A percentile compares a stretch with the other conserved stretches of the same genome.
Evolutionary conservation across 2,888 invertebrate genomes (phyloP).

Genomic region (Miltochrista miniata): DNA sequence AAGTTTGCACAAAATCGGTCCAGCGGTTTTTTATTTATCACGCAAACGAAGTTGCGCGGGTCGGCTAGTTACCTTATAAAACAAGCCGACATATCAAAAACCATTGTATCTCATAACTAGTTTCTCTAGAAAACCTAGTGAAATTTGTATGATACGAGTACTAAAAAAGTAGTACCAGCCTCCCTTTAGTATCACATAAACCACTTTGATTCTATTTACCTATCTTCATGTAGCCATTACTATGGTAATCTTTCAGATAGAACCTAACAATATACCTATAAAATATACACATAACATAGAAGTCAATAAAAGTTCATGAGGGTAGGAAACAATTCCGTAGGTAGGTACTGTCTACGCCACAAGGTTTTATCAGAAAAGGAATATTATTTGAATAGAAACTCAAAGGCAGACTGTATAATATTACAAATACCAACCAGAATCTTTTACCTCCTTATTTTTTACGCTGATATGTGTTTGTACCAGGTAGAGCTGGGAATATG

Average conservation of each 20-base stretch:
- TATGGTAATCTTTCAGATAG: slow-evolving; percentile 29
- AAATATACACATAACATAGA: slow-evolving; percentile 7
- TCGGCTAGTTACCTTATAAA: too few species aligned
- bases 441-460: neutral
- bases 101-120: too few species aligned
- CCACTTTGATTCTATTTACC: slow-evolving; percentile 13
- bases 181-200: neutral
- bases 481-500: too few species aligned
- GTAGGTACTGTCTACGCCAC: slow-evolving; percentile 6
- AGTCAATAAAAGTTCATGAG: slow-evolving; percentile 32
- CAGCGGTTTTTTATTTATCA: too few species aligned
- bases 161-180: neutral
- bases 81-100: too few species aligned
- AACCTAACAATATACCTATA: slow-evolving; percentile 4
- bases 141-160: too few species aligned
- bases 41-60: too few species aligned
- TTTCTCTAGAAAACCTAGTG: too few species aligned
- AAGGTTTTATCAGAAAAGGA: neutral
- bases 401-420: neutral
- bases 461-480: neutral
- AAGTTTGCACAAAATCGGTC: too few species aligned
- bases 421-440: neutral
- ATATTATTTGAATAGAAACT: slow-evolving; percentile 9
- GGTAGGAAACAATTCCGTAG: slow-evolving; percentile 13
- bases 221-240: slow-evolving; percentile 25